Evolutionary conservation across 2,113 vertebrate species (phyloP), one percentile per base, ranked within the genome.

Genomic region (Microtus richardsoni): DNA sequence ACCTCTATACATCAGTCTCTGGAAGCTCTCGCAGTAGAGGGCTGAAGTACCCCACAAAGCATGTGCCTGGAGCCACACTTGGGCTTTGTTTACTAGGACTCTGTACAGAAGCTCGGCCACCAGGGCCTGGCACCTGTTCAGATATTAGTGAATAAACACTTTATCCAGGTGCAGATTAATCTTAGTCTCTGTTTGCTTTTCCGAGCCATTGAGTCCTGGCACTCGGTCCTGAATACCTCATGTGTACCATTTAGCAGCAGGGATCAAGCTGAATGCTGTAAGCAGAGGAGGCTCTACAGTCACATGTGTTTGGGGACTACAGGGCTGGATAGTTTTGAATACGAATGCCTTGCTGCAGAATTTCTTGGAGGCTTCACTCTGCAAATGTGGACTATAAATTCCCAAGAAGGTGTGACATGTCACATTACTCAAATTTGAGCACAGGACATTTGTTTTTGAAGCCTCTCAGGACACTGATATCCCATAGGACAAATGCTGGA

Each of bases 101-200:
- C n/a, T 92, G 44, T 79, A 26, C 83, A 91, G 60, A 94, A 3
- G 12, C 2, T 78, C 44, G 7, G 41, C 22, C 68, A 73, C 74
- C 52, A 91, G 26, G 60, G 10, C 47, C 54, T 70, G 52, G 52
- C 54, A 94, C 91, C 84, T 91, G 86, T 73, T 91, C 26, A 84
- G 58, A 96, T 83, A 12, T 49, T 91, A 77, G 19, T 66, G 92
- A 91, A 89, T 91, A 96, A 93, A 91, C 33, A 33, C 6, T 75
- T 93, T 70, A 22, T 70, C 30, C 73, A 94, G 80, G 58, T 80
- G 26, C 49, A 93, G 58, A 80, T 83, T 91, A 86, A 26, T 82
- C 95, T 93, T 28, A 73, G 8, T 87, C n/a, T 87, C 49, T 90
- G 36, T 87, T 90, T 94, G 44, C 44, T 95, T 92, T 93, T 80